Percentiles rank a stretch among this genome's conserved stretches.
Evolutionary conservation across 2,113 vertebrate genomes (phyloP).

Genomic region (Nicator chloris): DNA sequence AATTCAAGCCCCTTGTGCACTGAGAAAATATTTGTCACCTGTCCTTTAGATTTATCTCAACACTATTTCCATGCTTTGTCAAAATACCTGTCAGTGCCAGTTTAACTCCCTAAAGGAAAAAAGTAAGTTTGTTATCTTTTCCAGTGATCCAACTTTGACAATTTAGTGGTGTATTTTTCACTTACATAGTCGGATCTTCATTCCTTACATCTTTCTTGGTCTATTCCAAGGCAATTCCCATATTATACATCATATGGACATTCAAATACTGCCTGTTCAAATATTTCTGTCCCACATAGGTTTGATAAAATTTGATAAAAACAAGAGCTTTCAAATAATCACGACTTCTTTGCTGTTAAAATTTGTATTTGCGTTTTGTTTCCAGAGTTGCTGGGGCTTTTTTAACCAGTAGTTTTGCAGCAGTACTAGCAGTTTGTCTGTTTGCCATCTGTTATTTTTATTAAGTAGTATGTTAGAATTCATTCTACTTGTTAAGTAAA

Average conservation of each 20-base stretch:
- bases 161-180: background rate
- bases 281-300: background rate
- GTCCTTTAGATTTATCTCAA: background rate
- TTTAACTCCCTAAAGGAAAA: background rate
- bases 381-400: background rate
- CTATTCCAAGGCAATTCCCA: background rate
- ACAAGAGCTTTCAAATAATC: background rate
- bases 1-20: background rate
- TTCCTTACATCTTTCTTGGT: background rate
- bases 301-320: background rate
- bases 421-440: background rate
- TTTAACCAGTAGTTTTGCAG: background rate
- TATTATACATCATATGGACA: fast-evolving
- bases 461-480: background rate
- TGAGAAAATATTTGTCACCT: background rate
- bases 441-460: background rate
- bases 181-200: background rate
- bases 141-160: background rate
- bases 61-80: background rate
- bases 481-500: background rate
- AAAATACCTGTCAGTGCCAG: background rate
- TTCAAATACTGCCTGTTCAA: background rate
- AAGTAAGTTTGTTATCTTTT: background rate
- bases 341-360: background rate
- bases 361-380: background rate